Evolutionary conservation across 2,888 invertebrate genomes (phyloP).

Genomic region (Phragmatobia fuliginosa): DNA sequence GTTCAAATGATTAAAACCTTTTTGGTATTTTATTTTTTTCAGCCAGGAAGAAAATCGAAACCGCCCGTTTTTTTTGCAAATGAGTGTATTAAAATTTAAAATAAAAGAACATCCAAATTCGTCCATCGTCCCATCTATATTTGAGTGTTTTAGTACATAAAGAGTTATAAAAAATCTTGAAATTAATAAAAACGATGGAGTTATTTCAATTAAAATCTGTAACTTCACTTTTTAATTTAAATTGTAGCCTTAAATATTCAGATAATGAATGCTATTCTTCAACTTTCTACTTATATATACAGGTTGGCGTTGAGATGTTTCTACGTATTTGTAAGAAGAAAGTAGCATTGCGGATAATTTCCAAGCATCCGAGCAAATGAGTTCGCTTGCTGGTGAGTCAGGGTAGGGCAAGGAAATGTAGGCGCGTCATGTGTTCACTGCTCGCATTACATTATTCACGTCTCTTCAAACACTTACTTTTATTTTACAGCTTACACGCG

Average conservation of each 20-base stretch:
- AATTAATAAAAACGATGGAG: background rate
- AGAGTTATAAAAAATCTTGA: background rate
- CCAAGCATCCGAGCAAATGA: conserved; percentile 53
- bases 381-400: conserved; percentile 42
- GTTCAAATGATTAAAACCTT: too few relatives aligned
- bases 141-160: too few relatives aligned
- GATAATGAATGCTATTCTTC: background rate
- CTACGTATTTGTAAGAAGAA: conserved; percentile 57
- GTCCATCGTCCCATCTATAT: too few relatives aligned
- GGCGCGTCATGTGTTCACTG: conserved; percentile 32
- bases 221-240: background rate
- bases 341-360: conserved; percentile 56
- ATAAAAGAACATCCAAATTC: too few relatives aligned
- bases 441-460: conserved; percentile 31
- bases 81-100: too few relatives aligned
- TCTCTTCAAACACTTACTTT: conserved; percentile 61
- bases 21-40: too few relatives aligned
- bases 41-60: too few relatives aligned
- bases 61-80: too few relatives aligned
- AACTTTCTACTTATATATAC: conserved; percentile 29
- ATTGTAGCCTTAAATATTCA: background rate
- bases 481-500: conserved; percentile 61
- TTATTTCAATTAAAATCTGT: background rate
- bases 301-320: conserved; percentile 36
- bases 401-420: conserved; percentile 42